Evolutionary conservation across 1,140 invertebrate genomes (phyloP), one percentile per base, ranked within the genome.

Genomic region (Cotesia glomerata): DNA sequence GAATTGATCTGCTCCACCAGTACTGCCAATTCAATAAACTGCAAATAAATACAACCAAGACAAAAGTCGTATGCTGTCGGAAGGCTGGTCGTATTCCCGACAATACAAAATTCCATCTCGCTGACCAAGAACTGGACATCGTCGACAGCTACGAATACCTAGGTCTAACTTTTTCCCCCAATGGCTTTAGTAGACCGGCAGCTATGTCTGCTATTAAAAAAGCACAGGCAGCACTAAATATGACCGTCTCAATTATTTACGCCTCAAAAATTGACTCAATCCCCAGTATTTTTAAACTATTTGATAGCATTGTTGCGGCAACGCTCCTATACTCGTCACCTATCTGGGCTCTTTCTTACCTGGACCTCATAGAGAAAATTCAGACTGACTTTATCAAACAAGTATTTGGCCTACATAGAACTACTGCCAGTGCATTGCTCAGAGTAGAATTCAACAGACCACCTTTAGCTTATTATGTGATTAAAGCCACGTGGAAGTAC

Each of bases 31-130:
- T 51, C 2, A 74, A 74, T 68, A 65, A 63, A 5, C 36, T 76
- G 13, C 52, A 32, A 51, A 68, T 77, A 4, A 77, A 77, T 51
- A 14, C 69, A 9, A 69, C 61, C 13, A 79, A 79, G 70, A 75
- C 72, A 34, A 79, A 76, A 65, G 62, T 77, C 49, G 32, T 79
- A 36, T 18, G 18, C 18, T 62, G 73, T 58, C 74, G 75, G 54
- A 45, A 64, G 45, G 74, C 74, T 35, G 69, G 74, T 3, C 67
- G 76, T 2, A 39, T 13, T 4, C 35, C 3, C 35, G 16, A 69
- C 13, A 11, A 34, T 32, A 69, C 16, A 59, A 34, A 52, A 32
- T 18, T 68, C 3, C 9, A 13, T 5, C 2, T 7, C 11, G 11
- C 18, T 18, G 18, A 18, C 18, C 18, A 18, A 18, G 18, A 18